Evolutionary conservation across 1,140 invertebrate species (phyloP).

Genomic region (Cepaea nemoralis): DNA sequence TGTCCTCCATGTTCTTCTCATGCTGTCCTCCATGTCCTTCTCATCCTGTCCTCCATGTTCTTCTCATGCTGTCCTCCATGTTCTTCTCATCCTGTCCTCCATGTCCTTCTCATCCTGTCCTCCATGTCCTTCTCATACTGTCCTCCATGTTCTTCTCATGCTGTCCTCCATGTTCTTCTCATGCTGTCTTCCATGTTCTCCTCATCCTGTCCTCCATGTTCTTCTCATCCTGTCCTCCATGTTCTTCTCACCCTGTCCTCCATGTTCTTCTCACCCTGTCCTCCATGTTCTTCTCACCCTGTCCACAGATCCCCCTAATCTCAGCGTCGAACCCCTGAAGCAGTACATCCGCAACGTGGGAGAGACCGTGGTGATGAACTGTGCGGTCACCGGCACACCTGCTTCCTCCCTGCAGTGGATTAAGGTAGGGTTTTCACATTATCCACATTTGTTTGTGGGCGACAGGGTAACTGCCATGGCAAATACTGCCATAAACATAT

Average conservation of each 20-base stretch:
- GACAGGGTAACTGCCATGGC: too few species aligned
- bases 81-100: not conserved
- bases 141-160: not conserved
- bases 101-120: not conserved
- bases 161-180: not conserved
- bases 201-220: too few species aligned
- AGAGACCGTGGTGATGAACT: slow-evolving; percentile 80
- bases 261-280: not conserved
- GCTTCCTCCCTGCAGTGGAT: slow-evolving; percentile 91
- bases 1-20: not conserved
- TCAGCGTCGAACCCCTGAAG: slow-evolving; percentile 69
- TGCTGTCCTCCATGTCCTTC: not conserved
- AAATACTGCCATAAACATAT: too few species aligned
- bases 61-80: not conserved
- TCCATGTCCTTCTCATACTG: not conserved
- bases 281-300: not conserved
- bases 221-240: too few species aligned
- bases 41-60: slow-evolving; percentile 2
- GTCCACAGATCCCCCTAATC: slow-evolving; percentile 72
- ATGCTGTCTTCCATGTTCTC: too few species aligned
- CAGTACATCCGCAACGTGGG: slow-evolving; percentile 66
- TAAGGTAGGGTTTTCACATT: too few species aligned
- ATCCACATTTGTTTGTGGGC: too few species aligned
- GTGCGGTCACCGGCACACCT: slow-evolving; percentile 92
- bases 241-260: not conserved